Evolutionary conservation across 2,797 vertebrate genomes (phyloP).

Genomic region (Lagocephalus sceleratus): DNA sequence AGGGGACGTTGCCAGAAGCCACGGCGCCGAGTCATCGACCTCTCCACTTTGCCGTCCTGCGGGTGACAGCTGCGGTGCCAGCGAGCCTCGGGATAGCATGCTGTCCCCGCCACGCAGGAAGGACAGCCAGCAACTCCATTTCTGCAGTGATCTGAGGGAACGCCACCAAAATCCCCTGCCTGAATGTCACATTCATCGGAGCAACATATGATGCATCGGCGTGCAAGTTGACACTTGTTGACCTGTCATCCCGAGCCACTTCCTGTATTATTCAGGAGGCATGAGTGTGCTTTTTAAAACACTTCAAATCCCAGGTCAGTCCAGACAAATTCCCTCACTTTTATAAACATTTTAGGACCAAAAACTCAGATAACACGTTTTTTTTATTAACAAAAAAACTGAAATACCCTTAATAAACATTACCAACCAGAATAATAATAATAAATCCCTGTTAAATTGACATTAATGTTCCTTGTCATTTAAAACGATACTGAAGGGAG

Average conservation of each 20-base stretch:
- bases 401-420: slow-evolving; percentile 9
- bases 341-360: slow-evolving; percentile 12
- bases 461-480: slow-evolving; percentile 32
- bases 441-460: slow-evolving; percentile 21
- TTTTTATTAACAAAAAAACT: slow-evolving; percentile 14
- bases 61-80: slow-evolving; percentile 68
- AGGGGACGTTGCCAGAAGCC: slow-evolving; percentile 55
- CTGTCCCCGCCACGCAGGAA: slow-evolving; percentile 61
- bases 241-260: neutral
- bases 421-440: neutral
- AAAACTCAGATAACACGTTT: slow-evolving; percentile 7
- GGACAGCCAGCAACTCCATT: slow-evolving; percentile 61
- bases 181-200: slow-evolving; percentile 52
- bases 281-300: neutral
- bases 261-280: neutral
- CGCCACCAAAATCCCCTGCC: slow-evolving; percentile 45
- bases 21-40: slow-evolving; percentile 59
- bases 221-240: neutral
- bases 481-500: slow-evolving; percentile 42
- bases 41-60: slow-evolving; percentile 61
- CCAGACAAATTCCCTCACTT: no score
- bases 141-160: slow-evolving; percentile 31
- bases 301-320: neutral
- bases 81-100: slow-evolving; percentile 51
- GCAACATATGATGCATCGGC: no score